A percentile compares a stretch with the other conserved stretches of the same genome.
These are phyloP conservation scores for Amniataba percoides DNA, from an alignment of 2,797 vertebrate genomes.

Conservation along the genomic window DNA sequence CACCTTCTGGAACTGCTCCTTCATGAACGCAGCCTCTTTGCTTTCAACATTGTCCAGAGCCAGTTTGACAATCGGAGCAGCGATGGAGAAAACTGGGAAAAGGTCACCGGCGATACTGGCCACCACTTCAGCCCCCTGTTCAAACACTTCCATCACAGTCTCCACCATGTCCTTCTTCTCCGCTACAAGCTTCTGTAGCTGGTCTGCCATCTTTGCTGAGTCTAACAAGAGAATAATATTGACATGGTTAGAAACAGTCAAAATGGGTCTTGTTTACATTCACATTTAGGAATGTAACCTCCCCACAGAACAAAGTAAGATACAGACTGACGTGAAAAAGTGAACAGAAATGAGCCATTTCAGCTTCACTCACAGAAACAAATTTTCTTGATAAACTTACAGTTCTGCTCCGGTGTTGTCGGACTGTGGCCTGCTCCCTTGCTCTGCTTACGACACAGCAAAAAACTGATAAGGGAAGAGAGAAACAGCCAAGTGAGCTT, in stretches of 20 bases:
- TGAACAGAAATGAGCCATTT: not conserved
- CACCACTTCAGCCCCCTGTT: constrained; percentile 84
- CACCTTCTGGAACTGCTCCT: constrained; percentile 87
- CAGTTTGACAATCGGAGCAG: constrained; percentile 83
- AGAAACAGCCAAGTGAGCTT: constrained; percentile 66
- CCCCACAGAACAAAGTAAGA: not conserved
- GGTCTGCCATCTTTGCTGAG: constrained; percentile 72
- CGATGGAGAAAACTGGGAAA: constrained; percentile 86
- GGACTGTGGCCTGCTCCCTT: constrained; percentile 47
- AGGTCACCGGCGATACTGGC: constrained; percentile 85
- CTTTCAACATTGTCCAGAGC: constrained; percentile 87
- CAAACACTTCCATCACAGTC: constrained; percentile 85
- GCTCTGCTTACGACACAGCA: constrained; percentile 59
- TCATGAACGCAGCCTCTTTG: constrained; percentile 86
- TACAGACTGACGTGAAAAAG: not conserved
- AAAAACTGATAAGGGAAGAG: constrained; percentile 70
- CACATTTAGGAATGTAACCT: not conserved
- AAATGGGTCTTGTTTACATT: not conserved
- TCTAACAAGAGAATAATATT: constrained; percentile 22
- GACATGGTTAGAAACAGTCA: not conserved
- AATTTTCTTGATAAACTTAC: constrained; percentile 62
- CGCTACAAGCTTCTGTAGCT: constrained; percentile 79
- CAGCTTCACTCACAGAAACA: not conserved
- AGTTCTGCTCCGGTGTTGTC: constrained; percentile 27
- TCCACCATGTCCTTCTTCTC: constrained; percentile 85